Evolutionary conservation across 2,113 vertebrate species (phyloP).

Genomic region (Istiophorus platypterus): DNA sequence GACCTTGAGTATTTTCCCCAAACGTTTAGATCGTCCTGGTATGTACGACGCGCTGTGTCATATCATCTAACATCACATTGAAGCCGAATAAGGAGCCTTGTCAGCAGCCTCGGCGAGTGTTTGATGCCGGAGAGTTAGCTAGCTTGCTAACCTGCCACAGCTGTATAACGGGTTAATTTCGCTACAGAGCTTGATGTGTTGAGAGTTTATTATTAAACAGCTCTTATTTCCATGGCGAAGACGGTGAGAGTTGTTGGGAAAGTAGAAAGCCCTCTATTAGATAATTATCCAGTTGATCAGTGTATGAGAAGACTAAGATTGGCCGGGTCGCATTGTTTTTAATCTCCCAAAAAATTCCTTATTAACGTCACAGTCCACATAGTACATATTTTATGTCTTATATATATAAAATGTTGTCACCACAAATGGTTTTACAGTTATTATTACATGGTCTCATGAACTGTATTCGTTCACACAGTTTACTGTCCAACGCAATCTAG

Average conservation of each 20-base stretch:
- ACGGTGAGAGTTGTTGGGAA: not conserved
- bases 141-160: slow-evolving; percentile 22
- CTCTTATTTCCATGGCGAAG: not conserved
- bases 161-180: not conserved
- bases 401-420: not conserved
- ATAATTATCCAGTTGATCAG: too few relatives aligned
- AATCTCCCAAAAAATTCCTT: too few relatives aligned
- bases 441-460: not conserved
- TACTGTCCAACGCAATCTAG: not conserved
- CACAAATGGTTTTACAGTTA: not conserved
- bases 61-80: not conserved
- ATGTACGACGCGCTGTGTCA: slow-evolving; percentile 34
- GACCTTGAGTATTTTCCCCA: not conserved
- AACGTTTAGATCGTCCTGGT: slow-evolving; percentile 8
- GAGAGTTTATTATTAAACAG: not conserved
- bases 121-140: slow-evolving; percentile 22
- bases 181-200: not conserved
- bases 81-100: not conserved
- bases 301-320: too few relatives aligned
- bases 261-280: not conserved
- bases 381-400: not conserved
- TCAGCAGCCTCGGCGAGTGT: too few relatives aligned
- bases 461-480: not conserved
- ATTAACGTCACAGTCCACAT: not conserved
- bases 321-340: too few relatives aligned